phyloP scores from a whole-genome alignment of 2,113 vertebrate genomes.

The Todiramphus chloris region DNA sequence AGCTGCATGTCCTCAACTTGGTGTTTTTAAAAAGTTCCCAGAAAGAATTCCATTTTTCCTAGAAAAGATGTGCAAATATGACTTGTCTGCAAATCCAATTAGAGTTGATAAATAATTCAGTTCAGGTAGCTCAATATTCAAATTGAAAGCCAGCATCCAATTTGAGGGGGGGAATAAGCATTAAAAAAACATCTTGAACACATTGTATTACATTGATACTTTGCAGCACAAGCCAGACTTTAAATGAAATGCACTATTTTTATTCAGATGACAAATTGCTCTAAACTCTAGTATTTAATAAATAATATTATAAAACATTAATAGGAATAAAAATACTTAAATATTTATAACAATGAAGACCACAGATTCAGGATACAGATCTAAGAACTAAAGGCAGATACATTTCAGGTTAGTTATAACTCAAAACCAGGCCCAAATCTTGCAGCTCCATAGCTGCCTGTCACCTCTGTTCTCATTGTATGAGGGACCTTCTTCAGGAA shows the following conservation, averaged over 20 bases:
- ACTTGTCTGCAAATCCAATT: slow-evolving; percentile 67
- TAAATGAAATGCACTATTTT: slow-evolving; percentile 52
- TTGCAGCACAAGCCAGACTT: slow-evolving; percentile 37
- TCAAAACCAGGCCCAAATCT: neutral
- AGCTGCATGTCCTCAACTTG: neutral
- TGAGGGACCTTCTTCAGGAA: neutral
- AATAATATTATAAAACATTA: slow-evolving; percentile 60
- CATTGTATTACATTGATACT: slow-evolving; percentile 59
- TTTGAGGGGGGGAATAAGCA: slow-evolving; percentile 67
- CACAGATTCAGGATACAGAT: neutral
- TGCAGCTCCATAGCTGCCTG: neutral
- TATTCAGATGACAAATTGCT: slow-evolving; percentile 47
- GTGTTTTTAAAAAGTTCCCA: slow-evolving; percentile 55
- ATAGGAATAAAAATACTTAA: slow-evolving; percentile 62
- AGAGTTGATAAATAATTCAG: slow-evolving; percentile 65
- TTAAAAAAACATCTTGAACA: slow-evolving; percentile 65
- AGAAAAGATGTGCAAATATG: slow-evolving; percentile 42
- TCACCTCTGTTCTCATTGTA: neutral
- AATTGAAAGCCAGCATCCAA: slow-evolving; percentile 58
- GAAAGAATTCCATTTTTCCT: slow-evolving; percentile 33
- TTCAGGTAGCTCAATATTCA: slow-evolving; percentile 67
- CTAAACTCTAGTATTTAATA: slow-evolving; percentile 50
- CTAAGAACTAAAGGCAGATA: neutral
- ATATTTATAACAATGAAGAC: slow-evolving; percentile 40
- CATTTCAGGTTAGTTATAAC: neutral